Evolutionary conservation across 2,888 invertebrate genomes (phyloP), one percentile per base, ranked within the genome.

Genomic region (Lycophotia porphyrea): DNA sequence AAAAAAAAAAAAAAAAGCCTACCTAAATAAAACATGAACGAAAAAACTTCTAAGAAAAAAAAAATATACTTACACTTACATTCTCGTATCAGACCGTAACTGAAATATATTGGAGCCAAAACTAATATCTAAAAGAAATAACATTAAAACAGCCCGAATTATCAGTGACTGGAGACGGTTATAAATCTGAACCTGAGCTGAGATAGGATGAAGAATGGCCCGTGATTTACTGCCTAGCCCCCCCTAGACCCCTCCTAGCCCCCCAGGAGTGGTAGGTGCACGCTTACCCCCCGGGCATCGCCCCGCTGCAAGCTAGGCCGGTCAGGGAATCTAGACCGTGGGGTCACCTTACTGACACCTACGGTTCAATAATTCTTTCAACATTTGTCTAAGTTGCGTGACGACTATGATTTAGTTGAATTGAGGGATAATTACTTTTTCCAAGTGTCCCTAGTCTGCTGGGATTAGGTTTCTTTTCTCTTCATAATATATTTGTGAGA

Each of bases 201-300:
- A 87, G 86, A 86, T 87, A 86, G 71, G 78, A 87, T 87, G 86
- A 87, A 87, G 86, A 87, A 87, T 87, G 79, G 86, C 67, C 49
- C 39, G 80, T 84, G 87, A 87, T 87, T 80, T 86, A 87, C 81
- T 84, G 78, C 79, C 74, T 47, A 36, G 44, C 44, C 68, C 34
- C 52, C 78, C 49, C 55, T 11, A 8, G 8, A 27, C 39, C 49
- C 68, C n/a, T 27, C 52, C 31, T 2, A 24, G 36, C 42, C 31
- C 72, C 65, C 39, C 5, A 21, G 15, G 21, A 55, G 39, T 31
- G 52, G 60, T 66, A 73, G 79, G 69, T 71, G 74, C 64, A 60
- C 82, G 64, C 74, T 75, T 61, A n/a, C 61, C 79, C 76, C 73
- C 71, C 69, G 69, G 65, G 27, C 80, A 71, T 80, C 49, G 70